Conservation (phyloP, 2,797 vertebrate genomes). For the Lagorchestes hirsutus region DNA sequence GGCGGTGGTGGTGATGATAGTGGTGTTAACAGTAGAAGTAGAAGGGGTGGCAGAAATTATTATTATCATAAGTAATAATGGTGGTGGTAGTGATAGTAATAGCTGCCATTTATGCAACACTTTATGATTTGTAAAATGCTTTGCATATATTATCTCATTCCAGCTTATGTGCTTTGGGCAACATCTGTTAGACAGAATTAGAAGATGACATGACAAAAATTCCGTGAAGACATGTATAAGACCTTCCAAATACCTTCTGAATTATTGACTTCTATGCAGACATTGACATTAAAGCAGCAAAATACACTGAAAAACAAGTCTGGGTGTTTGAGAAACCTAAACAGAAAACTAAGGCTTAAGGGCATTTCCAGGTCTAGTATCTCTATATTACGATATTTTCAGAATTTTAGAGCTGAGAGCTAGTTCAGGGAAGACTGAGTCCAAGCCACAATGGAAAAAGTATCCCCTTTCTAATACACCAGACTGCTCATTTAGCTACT, state of each 20-base stretch:
- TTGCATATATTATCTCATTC: neutral
- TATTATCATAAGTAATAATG: no score
- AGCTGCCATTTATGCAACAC: neutral
- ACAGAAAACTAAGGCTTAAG: neutral
- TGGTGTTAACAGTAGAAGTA: no score
- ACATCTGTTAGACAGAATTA: neutral
- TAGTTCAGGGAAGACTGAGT: neutral
- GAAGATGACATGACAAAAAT: neutral
- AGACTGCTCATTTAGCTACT: neutral
- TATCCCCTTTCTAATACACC: neutral
- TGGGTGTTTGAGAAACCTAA: neutral
- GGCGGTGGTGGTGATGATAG: no score
- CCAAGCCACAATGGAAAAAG: neutral
- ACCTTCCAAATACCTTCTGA: neutral
- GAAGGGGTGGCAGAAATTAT: neutral
- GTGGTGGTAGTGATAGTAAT: neutral
- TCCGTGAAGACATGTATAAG: neutral
- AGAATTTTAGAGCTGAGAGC: neutral
- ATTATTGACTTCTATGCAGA: neutral
- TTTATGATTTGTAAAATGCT: neutral
- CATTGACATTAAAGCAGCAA: neutral
- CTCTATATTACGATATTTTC: neutral
- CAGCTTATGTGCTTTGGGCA: neutral
- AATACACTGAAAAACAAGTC: neutral
- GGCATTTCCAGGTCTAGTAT: neutral